Percentiles rank a stretch among this genome's conserved stretches.
phyloP scores from a whole-genome alignment of 2,113 vertebrate genomes.

The Vulpes lagopus region DNA sequence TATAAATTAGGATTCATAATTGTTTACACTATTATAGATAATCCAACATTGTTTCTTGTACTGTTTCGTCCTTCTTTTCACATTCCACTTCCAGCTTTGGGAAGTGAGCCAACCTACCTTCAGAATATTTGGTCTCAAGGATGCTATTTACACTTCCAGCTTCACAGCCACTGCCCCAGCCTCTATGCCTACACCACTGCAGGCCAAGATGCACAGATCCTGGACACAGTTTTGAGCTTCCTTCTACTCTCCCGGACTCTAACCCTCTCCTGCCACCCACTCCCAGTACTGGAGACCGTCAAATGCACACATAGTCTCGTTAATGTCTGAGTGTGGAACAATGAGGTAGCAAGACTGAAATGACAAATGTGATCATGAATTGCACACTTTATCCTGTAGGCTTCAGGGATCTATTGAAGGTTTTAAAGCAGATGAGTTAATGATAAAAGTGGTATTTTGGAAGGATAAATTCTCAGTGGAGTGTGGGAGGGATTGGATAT shows the following conservation, averaged over 20 bases:
- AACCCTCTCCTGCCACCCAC: neutral
- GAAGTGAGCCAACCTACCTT: neutral
- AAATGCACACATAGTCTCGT: neutral
- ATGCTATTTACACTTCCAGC: neutral
- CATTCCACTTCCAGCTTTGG: neutral
- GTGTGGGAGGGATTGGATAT: neutral
- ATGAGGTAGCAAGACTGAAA: neutral
- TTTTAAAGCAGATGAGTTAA: neutral
- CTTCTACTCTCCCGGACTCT: neutral
- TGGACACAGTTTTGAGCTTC: neutral
- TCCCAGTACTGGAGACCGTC: neutral
- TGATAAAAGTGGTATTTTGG: neutral
- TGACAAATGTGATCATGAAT: neutral
- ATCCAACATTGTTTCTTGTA: neutral
- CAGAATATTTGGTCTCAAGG: neutral
- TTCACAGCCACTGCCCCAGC: accelerated
- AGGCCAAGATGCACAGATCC: accelerated
- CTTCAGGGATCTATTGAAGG: neutral
- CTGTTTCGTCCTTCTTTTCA: neutral
- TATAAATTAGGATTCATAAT: neutral
- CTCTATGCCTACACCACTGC: accelerated
- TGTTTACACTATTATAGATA: neutral
- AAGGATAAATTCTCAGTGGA: neutral
- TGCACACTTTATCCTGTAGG: neutral
- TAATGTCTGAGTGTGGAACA: neutral